phyloP scores from a whole-genome alignment of 2,888 invertebrate species.

The Tenthredo mesomela region DNA sequence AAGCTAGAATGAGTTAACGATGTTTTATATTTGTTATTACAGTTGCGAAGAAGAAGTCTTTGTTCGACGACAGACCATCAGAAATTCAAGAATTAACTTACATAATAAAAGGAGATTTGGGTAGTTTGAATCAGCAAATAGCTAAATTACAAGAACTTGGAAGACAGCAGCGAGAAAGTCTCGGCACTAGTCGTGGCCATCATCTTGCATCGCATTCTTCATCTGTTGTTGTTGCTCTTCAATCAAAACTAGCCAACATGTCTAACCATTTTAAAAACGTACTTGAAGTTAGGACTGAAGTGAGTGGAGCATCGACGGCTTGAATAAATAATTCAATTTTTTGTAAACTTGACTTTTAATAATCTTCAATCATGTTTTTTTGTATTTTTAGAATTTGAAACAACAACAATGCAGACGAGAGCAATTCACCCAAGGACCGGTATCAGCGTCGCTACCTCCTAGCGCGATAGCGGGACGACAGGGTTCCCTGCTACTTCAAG shows the following conservation, averaged over 20 bases:
- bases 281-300: conserved; percentile 97
- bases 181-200: conserved; percentile 80
- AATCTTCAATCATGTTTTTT: conserved; percentile 36
- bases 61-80: conserved; percentile 97
- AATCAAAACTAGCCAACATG: conserved; percentile 97
- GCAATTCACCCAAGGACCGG: conserved; percentile 89
- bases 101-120: conserved; percentile 97
- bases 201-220: conserved; percentile 96
- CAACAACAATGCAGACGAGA: conserved; percentile 96
- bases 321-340: not conserved
- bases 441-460: conserved; percentile 83
- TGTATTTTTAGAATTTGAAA: conserved; percentile 87
- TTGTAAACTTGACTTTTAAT: not conserved
- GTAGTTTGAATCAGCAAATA: conserved; percentile 97
- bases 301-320: conserved; percentile 64
- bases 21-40: conserved; percentile 69
- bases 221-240: conserved; percentile 94
- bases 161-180: conserved; percentile 83
- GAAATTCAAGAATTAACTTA: conserved; percentile 99
- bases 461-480: conserved; percentile 80
- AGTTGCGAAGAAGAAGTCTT: conserved; percentile 98
- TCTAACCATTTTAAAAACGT: conserved; percentile 99
- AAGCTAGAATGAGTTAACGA: not conserved
- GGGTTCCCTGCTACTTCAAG: conserved; percentile 75
- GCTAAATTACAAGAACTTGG: conserved; percentile 93